These are phyloP conservation scores for Pararge aegeria DNA, from an alignment of 1,140 invertebrate genomes.

Conservation along the genomic window DNA sequence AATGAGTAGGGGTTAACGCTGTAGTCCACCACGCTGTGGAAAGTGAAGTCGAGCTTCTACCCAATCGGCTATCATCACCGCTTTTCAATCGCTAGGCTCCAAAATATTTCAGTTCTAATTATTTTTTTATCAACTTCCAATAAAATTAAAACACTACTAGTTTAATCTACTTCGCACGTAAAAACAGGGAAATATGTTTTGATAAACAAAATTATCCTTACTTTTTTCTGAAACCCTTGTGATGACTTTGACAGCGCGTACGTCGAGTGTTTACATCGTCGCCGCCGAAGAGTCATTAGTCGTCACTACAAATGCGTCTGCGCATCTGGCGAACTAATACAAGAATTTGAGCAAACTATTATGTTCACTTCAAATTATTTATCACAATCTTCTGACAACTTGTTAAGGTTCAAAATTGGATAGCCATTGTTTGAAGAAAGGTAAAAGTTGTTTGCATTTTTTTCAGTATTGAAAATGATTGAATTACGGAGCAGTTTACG, in stretches of 20 bases:
- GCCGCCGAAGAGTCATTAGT: slow-evolving; percentile 69
- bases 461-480: slow-evolving; percentile 44
- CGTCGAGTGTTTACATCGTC: slow-evolving; percentile 72
- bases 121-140: too few species aligned
- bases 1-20: too few species aligned
- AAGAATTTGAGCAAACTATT: slow-evolving; percentile 25
- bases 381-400: not conserved
- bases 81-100: too few species aligned
- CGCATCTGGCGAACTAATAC: slow-evolving; percentile 38
- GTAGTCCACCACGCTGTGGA: too few species aligned
- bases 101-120: too few species aligned
- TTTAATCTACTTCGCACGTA: too few species aligned
- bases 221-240: slow-evolving; percentile 46
- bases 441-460: not conserved
- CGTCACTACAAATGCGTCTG: slow-evolving; percentile 41
- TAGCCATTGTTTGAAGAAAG: not conserved
- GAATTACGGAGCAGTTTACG: slow-evolving; percentile 40
- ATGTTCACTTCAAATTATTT: not conserved
- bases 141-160: too few species aligned
- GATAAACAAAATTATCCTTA: slow-evolving; percentile 41
- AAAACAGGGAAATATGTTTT: slow-evolving; percentile 8
- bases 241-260: slow-evolving; percentile 62
- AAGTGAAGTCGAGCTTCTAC: too few species aligned
- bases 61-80: too few species aligned
- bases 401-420: not conserved